Evolutionary conservation across 2,113 vertebrate genomes (phyloP), one percentile per base, ranked within the genome.

Genomic region (Calyptommatus sinebrachiatus): DNA sequence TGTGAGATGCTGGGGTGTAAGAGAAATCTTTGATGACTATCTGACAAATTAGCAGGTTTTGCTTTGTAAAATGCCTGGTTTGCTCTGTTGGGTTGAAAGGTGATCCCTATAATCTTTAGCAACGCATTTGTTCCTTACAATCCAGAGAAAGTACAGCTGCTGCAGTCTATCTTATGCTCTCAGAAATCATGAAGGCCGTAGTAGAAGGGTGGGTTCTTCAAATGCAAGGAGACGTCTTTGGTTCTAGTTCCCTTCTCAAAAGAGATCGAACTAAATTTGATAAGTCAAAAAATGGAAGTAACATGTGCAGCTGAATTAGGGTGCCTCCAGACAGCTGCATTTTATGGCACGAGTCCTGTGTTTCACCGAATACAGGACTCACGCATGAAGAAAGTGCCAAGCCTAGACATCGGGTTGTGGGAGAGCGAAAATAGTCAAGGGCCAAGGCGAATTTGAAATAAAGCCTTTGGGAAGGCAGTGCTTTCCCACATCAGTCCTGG

Each of bases 101-200:
- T 88, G 92, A 94, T 93, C 92, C 83, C 31, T 10, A 84, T 93
- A 93, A 91, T 92, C 93, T 94, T 93, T 94, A 73, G 78, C 35
- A 60, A 87, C 90, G 89, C 87, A 79, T 89, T 84, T 20, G 0
- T 60, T 24, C 88, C 91, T 80, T 91, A 91, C 87, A 91, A 66
- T 87, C 80, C 76, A 72, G 84, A 88, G 71, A 73, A 82, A 83
- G 86, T 88, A 91, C 94, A 95, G 94, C 94, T 96, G 94, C 85
- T 86, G 71, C 2, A 26, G 66, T 84, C 88, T 79, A 73, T 91
- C 87, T 61, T 29, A 45, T 80, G 83, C 72, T 71, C 85, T 65
- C 61, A 0, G 24, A 57, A 71, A 79, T 11, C 77, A 84, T 82
- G 61, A 72, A 73, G 81, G 88, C 90, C 90, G 89, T 71, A 29